Evolutionary conservation across 2,888 invertebrate species (phyloP), one percentile per base, ranked within the genome.

Genomic region (Cerceris rybyensis): DNA sequence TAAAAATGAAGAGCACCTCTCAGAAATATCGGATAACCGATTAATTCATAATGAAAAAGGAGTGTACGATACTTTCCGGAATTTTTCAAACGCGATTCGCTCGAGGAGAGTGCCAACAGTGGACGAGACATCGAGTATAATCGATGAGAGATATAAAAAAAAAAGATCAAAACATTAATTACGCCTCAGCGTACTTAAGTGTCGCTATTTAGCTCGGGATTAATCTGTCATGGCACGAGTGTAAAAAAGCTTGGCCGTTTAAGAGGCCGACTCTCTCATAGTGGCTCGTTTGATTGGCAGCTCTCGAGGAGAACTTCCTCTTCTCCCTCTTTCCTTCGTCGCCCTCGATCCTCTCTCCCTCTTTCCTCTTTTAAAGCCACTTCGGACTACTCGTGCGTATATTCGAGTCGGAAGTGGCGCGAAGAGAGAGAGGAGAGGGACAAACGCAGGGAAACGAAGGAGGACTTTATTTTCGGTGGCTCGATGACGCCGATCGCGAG

Each of bases 211-310:
- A 82, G 60, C 70, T 59, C 69, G 78, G 82, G 78, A 85, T 86
- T 86, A 86, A 86, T 86, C 86, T 83, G 86, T 86, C 86, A 79
- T 69, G 84, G 55, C 68, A 63, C 57, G 79, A 84, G 81, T 78
- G 82, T 82, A 82, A 84, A 86, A 86, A 85, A 86, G 28, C 28
- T 82, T 84, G 77, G 67, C 80, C 80, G 77, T 77, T 84, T 86
- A 85, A 85, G 86, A 84, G 80, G 82, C 72, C 81, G 78, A 76
- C 78, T 85, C 72, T 50, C 39, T 80, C 63, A 68, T 46, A 71
- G 78, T 66, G 70, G 71, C 70, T 78, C 70, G 78, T 78, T 86
- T 88, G 88, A 88, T 88, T 88, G 88, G 86, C 88, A 88, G 86
- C 78, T 83, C 81, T 79, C 78, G 77, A 82, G 85, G 80, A 84